Evolutionary conservation across 2,797 vertebrate genomes (phyloP).

Genomic region (Gadopsis bispinosus): DNA sequence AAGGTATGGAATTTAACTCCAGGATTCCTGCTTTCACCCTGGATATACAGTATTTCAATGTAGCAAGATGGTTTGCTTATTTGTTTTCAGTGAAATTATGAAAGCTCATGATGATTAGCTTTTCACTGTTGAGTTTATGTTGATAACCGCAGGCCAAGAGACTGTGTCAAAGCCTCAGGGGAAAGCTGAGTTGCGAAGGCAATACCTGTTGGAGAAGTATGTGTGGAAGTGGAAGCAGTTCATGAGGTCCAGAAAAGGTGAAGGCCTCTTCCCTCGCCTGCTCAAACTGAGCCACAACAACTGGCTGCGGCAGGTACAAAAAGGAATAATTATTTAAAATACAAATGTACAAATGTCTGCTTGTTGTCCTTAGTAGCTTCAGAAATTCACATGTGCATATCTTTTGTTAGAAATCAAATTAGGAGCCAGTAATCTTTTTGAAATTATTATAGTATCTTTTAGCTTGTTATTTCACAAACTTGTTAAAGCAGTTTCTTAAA

Average conservation of each 20-base stretch:
- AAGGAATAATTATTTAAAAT: not conserved
- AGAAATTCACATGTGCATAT: not conserved
- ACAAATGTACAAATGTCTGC: too few species aligned
- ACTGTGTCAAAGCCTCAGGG: conserved; percentile 88
- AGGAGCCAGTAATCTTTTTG: not conserved
- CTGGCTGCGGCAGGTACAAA: conserved; percentile 94
- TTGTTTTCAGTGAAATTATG: not conserved
- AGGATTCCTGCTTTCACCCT: too few species aligned
- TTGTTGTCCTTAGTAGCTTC: not conserved
- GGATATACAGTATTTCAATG: not conserved
- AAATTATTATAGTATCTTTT: not conserved
- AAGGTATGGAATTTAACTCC: too few species aligned
- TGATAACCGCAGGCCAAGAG: conserved; percentile 83
- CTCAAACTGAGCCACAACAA: conserved; percentile 99
- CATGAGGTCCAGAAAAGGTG: conserved; percentile 89
- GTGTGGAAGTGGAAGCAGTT: conserved; percentile 99
- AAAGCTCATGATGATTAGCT: not conserved
- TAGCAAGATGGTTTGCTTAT: not conserved
- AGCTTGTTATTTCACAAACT: not conserved
- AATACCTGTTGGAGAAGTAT: conserved; percentile 96
- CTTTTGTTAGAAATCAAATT: not conserved
- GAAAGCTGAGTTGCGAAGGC: conserved; percentile 90
- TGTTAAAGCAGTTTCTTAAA: not conserved
- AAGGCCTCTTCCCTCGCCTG: conserved; percentile 88
- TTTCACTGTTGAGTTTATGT: conserved; percentile 4